Percentiles rank a stretch among this genome's conserved stretches.
These are phyloP conservation scores for Xanthorhoe spadicearia DNA, from an alignment of 2,888 invertebrate species.

Conservation along the genomic window DNA sequence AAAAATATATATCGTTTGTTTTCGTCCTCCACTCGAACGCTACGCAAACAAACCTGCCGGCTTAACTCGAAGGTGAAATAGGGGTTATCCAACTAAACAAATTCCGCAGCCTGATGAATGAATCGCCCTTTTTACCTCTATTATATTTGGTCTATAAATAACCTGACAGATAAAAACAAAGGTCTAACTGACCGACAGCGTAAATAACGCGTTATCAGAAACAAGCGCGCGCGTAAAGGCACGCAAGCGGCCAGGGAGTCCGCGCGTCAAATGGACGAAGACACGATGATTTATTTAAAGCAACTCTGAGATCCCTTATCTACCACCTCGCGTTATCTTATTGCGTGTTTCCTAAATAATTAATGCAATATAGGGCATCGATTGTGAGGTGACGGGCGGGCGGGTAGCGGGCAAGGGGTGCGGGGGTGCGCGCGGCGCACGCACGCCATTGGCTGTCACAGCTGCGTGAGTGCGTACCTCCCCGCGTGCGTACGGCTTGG, in stretches of 20 bases:
- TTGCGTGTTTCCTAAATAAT: slow-evolving; percentile 86
- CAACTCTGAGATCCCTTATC: slow-evolving; percentile 78
- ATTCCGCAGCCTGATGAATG: slow-evolving; percentile 51
- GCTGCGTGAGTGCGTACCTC: slow-evolving; percentile 83
- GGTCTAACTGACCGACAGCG: slow-evolving; percentile 53
- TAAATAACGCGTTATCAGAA: slow-evolving; percentile 69
- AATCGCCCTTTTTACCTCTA: slow-evolving; percentile 52
- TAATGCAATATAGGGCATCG: slow-evolving; percentile 86
- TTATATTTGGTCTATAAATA: slow-evolving; percentile 56
- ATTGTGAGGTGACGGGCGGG: slow-evolving; percentile 82
- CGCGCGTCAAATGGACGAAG: slow-evolving; percentile 50
- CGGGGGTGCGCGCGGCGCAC: slow-evolving; percentile 84
- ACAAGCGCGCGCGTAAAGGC: slow-evolving; percentile 44
- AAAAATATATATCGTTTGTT: slow-evolving; percentile 57
- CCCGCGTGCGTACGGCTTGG: slow-evolving; percentile 80
- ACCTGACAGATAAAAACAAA: slow-evolving; percentile 55
- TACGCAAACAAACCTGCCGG: slow-evolving; percentile 50
- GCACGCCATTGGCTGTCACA: slow-evolving; percentile 81
- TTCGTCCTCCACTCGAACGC: slow-evolving; percentile 48
- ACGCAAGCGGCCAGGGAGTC: slow-evolving; percentile 47
- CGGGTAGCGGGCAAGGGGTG: slow-evolving; percentile 70
- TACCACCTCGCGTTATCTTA: slow-evolving; percentile 84
- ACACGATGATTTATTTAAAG: slow-evolving; percentile 79
- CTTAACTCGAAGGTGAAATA: slow-evolving; percentile 43
- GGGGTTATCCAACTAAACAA: slow-evolving; percentile 49